Conservation (phyloP, 2,113 vertebrate species). For the Rhinolophus sinicus region DNA sequence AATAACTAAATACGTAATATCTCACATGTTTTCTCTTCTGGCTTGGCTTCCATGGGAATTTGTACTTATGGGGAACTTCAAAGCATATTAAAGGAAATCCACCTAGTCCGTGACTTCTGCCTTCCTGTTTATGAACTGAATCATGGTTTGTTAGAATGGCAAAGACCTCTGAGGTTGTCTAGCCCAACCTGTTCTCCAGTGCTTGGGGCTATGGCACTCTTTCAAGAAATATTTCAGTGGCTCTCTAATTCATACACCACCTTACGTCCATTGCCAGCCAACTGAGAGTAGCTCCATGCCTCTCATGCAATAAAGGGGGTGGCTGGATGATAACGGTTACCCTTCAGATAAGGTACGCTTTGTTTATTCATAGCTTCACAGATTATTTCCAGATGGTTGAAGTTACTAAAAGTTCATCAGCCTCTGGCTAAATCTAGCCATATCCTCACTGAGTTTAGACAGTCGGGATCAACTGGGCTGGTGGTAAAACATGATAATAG, state of each 20-base stretch:
- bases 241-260: not conserved
- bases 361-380: not conserved
- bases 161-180: not conserved
- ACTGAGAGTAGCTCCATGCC: not conserved
- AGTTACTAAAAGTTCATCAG: not conserved
- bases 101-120: not conserved
- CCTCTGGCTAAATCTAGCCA: not conserved
- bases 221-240: not conserved
- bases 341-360: not conserved
- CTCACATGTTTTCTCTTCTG: conserved; percentile 35
- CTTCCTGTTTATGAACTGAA: not conserved
- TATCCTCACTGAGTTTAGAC: not conserved
- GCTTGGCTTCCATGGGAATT: conserved; percentile 4
- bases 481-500: not conserved
- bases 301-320: not conserved
- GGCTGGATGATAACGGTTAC: not conserved
- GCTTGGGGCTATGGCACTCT: not conserved
- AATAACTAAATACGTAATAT: not conserved
- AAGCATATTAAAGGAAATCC: not conserved
- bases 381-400: not conserved
- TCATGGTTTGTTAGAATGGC: not conserved
- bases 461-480: not conserved
- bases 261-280: not conserved
- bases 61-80: not conserved
- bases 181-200: not conserved